Evolutionary conservation across 2,113 vertebrate genomes (phyloP), one percentile per base, ranked within the genome.

Genomic region (Tringa solitaria): DNA sequence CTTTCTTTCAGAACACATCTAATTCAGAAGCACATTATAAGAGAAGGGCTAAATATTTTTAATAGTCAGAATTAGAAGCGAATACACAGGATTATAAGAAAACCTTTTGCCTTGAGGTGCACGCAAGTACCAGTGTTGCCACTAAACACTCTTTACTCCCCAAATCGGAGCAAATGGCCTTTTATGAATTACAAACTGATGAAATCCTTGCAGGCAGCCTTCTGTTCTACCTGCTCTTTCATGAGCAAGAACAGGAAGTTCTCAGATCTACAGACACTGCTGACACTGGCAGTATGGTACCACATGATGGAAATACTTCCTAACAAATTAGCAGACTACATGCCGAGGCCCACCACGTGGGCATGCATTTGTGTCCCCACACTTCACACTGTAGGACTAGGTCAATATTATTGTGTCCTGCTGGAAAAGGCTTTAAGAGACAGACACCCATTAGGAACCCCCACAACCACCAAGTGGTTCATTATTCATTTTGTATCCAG

Each of bases 271-370:
- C 53, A 70, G 33, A 73, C 39, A n/a, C 28, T 85, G 33, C n/a
- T 35, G 60, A 60, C n/a, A 14, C 11, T 28, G 24, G 54, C 28
- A 57, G 28, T 3, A 7, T 5, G 9, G 8, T 28, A 32, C 20
- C 43, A 8, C 2, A 5, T 1, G 14, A 51, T 20, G 17, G 32
- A 80, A 86, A 83, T 5, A 3, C 8, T 54, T 68, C 33, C 67
- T 39, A 35, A 57, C 4, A 65, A 48, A 85, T 26, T 27, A 83
- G 43, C 14, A 45, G 28, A 14, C 24, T 13, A 2, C 33, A 17
- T 3, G 5, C 21, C 1, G 0, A 83, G 23, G 12, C 33, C 14
- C 46, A 26, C 13, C 26, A 37, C 0, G 1, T 4, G 9, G 3
- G 0, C 1, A 1, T 4, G 23, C 4, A 5, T 37, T 74, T 77